A percentile compares a stretch with the other conserved stretches of the same genome.
phyloP scores from a whole-genome alignment of 2,888 invertebrate species.

The Ennomos fuscantarius region DNA sequence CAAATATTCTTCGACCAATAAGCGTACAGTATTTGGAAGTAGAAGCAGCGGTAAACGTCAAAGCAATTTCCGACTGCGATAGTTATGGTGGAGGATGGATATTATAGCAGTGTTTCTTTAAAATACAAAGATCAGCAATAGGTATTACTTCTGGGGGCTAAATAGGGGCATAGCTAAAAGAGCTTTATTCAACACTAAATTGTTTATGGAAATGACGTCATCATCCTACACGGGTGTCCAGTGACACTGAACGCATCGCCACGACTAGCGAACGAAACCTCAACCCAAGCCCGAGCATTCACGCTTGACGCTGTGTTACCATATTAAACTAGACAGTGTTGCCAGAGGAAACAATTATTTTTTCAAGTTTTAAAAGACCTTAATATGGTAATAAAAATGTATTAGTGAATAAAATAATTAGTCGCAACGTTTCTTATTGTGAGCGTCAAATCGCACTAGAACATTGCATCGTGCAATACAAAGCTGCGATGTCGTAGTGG shows the following conservation, averaged over 20 bases:
- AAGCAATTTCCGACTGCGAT: no score
- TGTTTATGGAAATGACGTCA: neutral
- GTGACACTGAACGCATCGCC: constrained; percentile 25
- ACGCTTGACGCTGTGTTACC: constrained; percentile 76
- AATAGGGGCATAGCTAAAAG: no score
- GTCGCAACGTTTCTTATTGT: neutral
- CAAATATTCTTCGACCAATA: no score
- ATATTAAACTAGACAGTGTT: constrained; percentile 43
- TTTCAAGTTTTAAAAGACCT: constrained; percentile 4
- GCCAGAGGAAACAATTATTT: constrained; percentile 24
- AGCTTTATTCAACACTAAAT: no score
- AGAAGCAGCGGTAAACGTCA: no score
- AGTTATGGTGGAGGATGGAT: no score
- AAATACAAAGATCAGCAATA: no score
- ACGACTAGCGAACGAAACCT: constrained; percentile 49
- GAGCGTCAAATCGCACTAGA: constrained; percentile 1
- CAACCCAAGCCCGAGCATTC: constrained; percentile 85
- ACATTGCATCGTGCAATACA: constrained; percentile 12
- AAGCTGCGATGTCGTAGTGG: neutral
- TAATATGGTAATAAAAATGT: neutral
- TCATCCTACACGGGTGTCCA: constrained; percentile 1
- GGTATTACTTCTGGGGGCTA: no score
- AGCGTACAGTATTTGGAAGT: no score
- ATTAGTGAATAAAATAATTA: no score
- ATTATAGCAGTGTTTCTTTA: no score